Percentiles rank a stretch among this genome's conserved stretches.
Conservation (phyloP, 1,140 invertebrate species). For the Sminthurides bifidus region DNA sequence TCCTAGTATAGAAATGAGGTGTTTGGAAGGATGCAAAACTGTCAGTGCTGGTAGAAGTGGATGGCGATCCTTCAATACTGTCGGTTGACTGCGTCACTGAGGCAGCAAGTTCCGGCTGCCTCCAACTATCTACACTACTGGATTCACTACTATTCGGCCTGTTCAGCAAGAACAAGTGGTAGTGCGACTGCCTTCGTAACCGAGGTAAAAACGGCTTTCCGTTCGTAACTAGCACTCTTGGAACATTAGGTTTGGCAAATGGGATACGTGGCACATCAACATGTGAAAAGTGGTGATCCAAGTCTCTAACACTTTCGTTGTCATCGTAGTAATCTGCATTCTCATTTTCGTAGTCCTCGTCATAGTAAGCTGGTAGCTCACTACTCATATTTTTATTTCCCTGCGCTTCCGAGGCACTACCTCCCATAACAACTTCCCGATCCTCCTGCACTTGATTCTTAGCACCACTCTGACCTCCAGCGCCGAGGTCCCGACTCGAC, state of each 20-base stretch:
- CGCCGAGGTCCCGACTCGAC: too few relatives aligned
- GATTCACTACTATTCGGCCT: too few relatives aligned
- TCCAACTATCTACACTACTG: too few relatives aligned
- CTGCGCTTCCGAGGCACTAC: neutral
- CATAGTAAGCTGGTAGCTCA: constrained; percentile 24
- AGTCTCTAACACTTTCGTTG: constrained; percentile 16
- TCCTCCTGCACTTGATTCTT: too few relatives aligned
- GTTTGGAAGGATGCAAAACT: too few relatives aligned
- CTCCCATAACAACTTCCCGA: neutral
- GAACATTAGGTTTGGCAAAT: constrained; percentile 31
- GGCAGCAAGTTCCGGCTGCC: too few relatives aligned
- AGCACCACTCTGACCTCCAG: too few relatives aligned
- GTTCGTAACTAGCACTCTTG: constrained; percentile 29
- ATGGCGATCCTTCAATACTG: too few relatives aligned
- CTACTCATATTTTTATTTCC: too few relatives aligned
- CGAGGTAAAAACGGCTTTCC: constrained; percentile 31
- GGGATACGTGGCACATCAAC: constrained; percentile 31
- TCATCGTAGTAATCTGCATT: constrained; percentile 25
- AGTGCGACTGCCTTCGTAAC: constrained; percentile 17
- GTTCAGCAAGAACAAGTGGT: constrained; percentile 4
- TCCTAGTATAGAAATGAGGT: too few relatives aligned
- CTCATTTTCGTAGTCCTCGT: constrained; percentile 20
- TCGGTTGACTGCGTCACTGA: too few relatives aligned
- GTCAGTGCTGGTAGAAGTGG: too few relatives aligned
- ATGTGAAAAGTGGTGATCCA: constrained; percentile 30